These are phyloP conservation scores for Mactra quadrangularis DNA, from an alignment of 1,140 invertebrate species.

Conservation along the genomic window DNA sequence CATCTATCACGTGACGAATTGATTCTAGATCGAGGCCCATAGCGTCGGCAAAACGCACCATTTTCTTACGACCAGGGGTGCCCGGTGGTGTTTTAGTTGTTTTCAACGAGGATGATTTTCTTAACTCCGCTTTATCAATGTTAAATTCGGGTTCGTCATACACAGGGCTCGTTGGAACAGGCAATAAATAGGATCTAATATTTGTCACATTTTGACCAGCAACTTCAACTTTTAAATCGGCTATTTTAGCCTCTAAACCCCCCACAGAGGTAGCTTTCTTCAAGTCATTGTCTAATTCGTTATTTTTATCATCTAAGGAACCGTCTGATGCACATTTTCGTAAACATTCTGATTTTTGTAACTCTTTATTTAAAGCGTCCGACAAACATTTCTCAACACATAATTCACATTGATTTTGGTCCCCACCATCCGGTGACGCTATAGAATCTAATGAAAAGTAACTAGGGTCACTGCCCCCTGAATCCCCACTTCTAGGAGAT, in stretches of 20 bases:
- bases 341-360: conserved; percentile 18
- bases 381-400: conserved; percentile 19
- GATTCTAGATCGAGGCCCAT: conserved; percentile 96
- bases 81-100: conserved; percentile 95
- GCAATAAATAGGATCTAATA: conserved; percentile 28
- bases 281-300: conserved; percentile 18
- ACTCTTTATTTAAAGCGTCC: conserved; percentile 26
- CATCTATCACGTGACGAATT: conserved; percentile 86
- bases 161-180: conserved; percentile 68
- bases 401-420: neutral
- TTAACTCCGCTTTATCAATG: conserved; percentile 73
- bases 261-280: neutral
- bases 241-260: conserved; percentile 4
- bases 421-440: conserved; percentile 30
- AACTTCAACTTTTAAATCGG: conserved; percentile 43
- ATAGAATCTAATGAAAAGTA: conserved; percentile 54
- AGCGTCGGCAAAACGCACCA: conserved; percentile 97
- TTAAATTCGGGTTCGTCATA: conserved; percentile 82
- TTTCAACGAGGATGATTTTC: conserved; percentile 89
- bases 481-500: conserved; percentile 21
- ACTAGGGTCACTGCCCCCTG: conserved; percentile 36
- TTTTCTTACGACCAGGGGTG: conserved; percentile 90
- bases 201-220: conserved; percentile 10
- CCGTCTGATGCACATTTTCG: neutral
- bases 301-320: neutral